Conservation (phyloP, 2,888 invertebrate species). For the Cenopis cana region DNA sequence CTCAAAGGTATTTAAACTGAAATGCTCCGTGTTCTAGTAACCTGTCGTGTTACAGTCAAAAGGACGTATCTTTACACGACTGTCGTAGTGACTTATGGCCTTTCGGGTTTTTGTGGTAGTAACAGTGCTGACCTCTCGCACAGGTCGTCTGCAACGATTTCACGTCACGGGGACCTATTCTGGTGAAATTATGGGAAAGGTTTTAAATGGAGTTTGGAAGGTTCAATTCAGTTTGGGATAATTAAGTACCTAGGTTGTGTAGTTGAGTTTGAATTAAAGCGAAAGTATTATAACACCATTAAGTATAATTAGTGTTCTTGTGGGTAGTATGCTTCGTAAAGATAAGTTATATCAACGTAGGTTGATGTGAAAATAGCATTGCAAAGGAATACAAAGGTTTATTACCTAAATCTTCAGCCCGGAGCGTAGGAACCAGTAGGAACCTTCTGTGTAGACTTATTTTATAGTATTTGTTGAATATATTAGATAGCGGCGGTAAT, state of each 20-base stretch:
- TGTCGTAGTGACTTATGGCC: neutral
- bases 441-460: too few species aligned
- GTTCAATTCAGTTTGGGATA: neutral
- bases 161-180: conserved; percentile 44
- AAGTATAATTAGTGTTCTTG: too few species aligned
- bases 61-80: neutral
- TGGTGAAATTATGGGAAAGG: conserved; percentile 19
- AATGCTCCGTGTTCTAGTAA: conserved; percentile 35
- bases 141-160: conserved; percentile 47
- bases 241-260: neutral
- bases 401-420: too few species aligned
- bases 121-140: conserved; percentile 45
- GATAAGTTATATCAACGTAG: too few species aligned
- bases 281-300: too few species aligned
- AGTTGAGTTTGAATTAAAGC: neutral
- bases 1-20: conserved; percentile 43
- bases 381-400: too few species aligned
- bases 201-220: conserved; percentile 9
- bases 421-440: too few species aligned
- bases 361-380: too few species aligned
- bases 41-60: neutral
- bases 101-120: neutral
- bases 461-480: too few species aligned
- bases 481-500: too few species aligned
- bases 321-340: too few species aligned